These are phyloP conservation scores for Drosophila ambigua DNA, from an alignment of 1,140 invertebrate genomes.

Conservation along the genomic window DNA sequence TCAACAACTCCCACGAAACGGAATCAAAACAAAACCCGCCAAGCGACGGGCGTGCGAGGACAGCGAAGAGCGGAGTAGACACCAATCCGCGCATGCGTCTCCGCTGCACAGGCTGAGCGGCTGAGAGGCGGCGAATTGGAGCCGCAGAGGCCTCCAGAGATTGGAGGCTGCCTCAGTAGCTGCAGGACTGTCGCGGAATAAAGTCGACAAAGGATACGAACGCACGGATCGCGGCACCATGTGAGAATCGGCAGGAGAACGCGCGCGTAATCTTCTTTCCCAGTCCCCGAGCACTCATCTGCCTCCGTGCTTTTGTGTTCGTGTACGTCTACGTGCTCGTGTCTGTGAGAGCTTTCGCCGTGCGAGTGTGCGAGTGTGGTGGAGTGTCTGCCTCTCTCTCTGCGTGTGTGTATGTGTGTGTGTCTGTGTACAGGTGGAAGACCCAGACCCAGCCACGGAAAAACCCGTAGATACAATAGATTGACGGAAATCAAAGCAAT, in stretches of 20 bases:
- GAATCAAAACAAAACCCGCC: constrained; percentile 76
- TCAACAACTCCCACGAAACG: constrained; percentile 39
- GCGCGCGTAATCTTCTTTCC: constrained; percentile 66
- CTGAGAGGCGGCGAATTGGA: constrained; percentile 55
- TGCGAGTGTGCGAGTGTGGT: constrained; percentile 20
- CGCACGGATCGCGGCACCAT: constrained; percentile 25
- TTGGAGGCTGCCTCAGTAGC: constrained; percentile 54
- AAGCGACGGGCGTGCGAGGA: constrained; percentile 30
- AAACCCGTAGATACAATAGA: neutral
- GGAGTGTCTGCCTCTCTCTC: too few relatives aligned
- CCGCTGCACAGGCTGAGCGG: constrained; percentile 52
- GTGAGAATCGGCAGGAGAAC: constrained; percentile 55
- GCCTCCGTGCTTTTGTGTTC: too few relatives aligned
- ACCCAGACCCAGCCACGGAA: constrained; percentile 8
- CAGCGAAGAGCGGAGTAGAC: constrained; percentile 25
- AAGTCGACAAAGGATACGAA: constrained; percentile 50
- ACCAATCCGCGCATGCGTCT: constrained; percentile 48
- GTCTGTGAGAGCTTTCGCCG: constrained; percentile 8
- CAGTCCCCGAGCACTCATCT: constrained; percentile 4
- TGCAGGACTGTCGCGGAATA: constrained; percentile 72
- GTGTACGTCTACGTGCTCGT: too few relatives aligned
- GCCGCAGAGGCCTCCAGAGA: constrained; percentile 43
- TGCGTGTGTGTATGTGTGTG: constrained; percentile 5
- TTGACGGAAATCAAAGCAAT: constrained; percentile 8
- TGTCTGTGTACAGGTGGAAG: constrained; percentile 50